These are phyloP conservation scores for Vanacampus margaritifer DNA, from an alignment of 2,113 vertebrate genomes.

Conservation along the genomic window DNA sequence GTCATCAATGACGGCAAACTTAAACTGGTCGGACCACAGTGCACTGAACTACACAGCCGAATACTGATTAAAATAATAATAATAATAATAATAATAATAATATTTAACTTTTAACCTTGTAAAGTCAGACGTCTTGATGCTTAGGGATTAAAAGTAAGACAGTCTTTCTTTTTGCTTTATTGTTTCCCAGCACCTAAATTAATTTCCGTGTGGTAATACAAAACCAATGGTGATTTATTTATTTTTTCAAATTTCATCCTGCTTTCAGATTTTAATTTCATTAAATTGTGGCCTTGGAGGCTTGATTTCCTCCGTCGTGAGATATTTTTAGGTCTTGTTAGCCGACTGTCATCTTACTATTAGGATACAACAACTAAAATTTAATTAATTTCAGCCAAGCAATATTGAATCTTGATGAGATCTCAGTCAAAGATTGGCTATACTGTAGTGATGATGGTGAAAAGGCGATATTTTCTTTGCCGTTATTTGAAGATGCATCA, in stretches of 20 bases:
- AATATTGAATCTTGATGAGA: background rate
- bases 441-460: background rate
- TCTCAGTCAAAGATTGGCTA: background rate
- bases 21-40: no score
- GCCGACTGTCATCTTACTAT: background rate
- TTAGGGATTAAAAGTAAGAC: background rate
- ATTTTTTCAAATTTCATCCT: background rate
- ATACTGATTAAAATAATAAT: background rate
- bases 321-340: background rate
- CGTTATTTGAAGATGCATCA: background rate
- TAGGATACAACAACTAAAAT: background rate
- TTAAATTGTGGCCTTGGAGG: background rate
- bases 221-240: background rate
- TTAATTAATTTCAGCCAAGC: background rate
- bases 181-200: background rate
- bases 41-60: background rate
- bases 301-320: background rate
- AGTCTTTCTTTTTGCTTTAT: background rate
- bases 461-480: background rate
- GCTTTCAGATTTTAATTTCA: background rate
- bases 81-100: no score
- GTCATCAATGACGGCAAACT: no score
- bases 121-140: background rate
- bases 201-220: background rate
- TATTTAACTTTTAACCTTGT: background rate